Evolutionary conservation across 2,888 invertebrate genomes (phyloP).

Genomic region (Tipula vernalis): DNA sequence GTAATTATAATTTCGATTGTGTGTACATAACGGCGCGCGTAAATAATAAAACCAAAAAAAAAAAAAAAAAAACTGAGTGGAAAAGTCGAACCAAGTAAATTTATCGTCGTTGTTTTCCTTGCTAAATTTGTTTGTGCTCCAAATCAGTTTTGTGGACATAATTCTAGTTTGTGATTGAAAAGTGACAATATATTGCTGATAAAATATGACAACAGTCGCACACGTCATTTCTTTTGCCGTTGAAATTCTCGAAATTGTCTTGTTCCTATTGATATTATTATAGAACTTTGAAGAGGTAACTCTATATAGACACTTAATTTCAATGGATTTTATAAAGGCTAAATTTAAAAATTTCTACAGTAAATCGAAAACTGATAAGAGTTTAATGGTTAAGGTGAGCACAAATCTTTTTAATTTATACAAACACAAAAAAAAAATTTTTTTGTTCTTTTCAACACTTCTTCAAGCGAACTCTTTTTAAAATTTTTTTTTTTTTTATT

Average conservation of each 20-base stretch:
- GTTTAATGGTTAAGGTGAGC: background rate
- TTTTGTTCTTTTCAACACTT: background rate
- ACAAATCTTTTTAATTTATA: background rate
- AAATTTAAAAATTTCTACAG: background rate
- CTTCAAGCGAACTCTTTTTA: background rate
- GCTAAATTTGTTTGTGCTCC: too few relatives aligned
- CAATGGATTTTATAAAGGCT: background rate
- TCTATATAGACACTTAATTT: background rate
- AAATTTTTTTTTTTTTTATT: background rate
- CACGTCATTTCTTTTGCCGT: background rate
- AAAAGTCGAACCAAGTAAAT: background rate
- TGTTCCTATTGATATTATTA: background rate
- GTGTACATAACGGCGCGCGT: background rate
- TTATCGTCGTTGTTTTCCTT: background rate
- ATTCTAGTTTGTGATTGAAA: background rate
- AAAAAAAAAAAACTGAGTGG: background rate
- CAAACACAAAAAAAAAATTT: background rate
- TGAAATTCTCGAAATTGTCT: background rate
- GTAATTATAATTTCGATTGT: background rate
- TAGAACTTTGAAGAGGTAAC: background rate
- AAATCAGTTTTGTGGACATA: background rate
- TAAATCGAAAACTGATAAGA: background rate
- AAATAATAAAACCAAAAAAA: too few relatives aligned
- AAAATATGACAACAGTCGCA: background rate
- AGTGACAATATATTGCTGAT: background rate